Evolutionary conservation across 92 coral and sea anemone genomes (phyloP), one percentile per base, ranked within the genome.

Genomic region (Isaurus tuberculatus): DNA sequence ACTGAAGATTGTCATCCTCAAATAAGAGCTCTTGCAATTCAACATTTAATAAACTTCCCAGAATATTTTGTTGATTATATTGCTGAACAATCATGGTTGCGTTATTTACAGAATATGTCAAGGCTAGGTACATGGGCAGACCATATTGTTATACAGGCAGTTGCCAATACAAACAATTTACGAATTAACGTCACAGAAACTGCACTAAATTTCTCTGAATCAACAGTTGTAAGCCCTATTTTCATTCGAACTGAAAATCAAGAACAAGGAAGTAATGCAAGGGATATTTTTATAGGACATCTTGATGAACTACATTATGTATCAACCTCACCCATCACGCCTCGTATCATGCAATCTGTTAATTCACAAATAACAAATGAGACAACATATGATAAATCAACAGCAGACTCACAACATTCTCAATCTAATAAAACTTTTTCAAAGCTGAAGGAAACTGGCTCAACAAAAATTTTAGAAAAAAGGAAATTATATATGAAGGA

Each of bases 71-170:
- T 67, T 66, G 86, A 84, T 72, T 70, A 79, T 84, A 84, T 70
- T 33, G 57, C 81, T 31, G 57, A 84, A n/a, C 72, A 84, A 57
- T 84, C 87, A 14, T 84, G 87, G 87, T 16, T 73, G 70, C 81
- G 71, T 14, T 84, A 84, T 73, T 72, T 84, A 84, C 87, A 84
- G 19, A 63, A 57, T 37, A 84, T 84, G 87, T 72, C 87, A 40
- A 84, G 11, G 72, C 81, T 63, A 84, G 87, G 87, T 1, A 84
- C 81, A 73, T 72, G 87, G 87, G 87, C 87, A 66, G 86, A 81
- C 79, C 63, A 81, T 81, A 81, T 81, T 40, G 65, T 81, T 81
- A 81, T 81, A 81, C 81, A 84, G 29, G 87, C 87, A 33, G 87
- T 84, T 72, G 87, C 87, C 43, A 84, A 84, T 84, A 15, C 87